Base-by-base conservation (phyloP, 2,888 invertebrate species). In the Drosophila sordidula region DNA sequence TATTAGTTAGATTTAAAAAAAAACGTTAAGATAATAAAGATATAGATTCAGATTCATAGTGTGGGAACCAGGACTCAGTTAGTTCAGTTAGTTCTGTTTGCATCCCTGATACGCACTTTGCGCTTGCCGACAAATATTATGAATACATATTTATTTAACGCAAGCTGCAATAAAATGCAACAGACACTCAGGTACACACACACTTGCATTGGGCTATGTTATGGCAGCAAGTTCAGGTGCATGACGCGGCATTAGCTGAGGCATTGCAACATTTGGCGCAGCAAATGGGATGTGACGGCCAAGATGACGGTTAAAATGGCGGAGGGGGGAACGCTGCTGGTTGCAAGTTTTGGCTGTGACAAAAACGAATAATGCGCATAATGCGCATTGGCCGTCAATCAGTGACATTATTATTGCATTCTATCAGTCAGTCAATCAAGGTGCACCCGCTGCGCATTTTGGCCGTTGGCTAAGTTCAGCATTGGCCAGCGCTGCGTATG, bases 241-340 rank as follows among this genome's bases (percentile, higher is more conserved):
- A 75, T 75, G 68, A 75, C 61, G 72, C 50, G 61, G 46, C 76
- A 75, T 68, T 64, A 55, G 61, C 61, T 47, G 76, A 75, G 64
- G 75, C 76, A 72, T 64, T 76, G 75, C 78, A 79, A 66, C 80
- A 79, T 81, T 81, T 79, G 67, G 55, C 52, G 58, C 76, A 61
- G 34, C 78, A 75, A 78, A 78, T 78, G 80, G 78, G 63, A 61
- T 75, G 78, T 80, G 55, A 73, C 67, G 62, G 78, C 71, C 61
- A 16, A 47, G 63, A 44, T 26, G 51, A 41, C 18, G 59, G 11
- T 61, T 42, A 57, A 39, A 12, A 3, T 1, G 32, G 26, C 2
- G 49, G 26, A 3, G n/a, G 26, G 38, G 8, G 50, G 42, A 16
- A 29, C 29, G 44, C 3, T 16, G 52, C 50, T 36, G 44, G 46